phyloP scores from a whole-genome alignment of 2,113 vertebrate species.

The Parotia lawesii region DNA sequence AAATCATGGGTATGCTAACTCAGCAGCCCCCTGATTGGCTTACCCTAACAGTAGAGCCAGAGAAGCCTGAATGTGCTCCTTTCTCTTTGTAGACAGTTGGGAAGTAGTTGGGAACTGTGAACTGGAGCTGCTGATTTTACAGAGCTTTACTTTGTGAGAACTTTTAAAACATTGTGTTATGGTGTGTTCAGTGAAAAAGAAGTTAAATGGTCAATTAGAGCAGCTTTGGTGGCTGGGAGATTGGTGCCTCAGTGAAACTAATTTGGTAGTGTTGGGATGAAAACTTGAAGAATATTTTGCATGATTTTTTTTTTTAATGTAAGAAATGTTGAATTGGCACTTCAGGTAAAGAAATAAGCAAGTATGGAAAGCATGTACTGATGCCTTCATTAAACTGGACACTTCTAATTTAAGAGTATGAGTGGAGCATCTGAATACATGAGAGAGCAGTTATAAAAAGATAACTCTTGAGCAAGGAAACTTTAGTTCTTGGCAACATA shows the following conservation, averaged over 20 bases:
- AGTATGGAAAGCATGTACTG: not conserved
- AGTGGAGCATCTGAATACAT: not conserved
- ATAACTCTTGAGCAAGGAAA: conserved; percentile 4
- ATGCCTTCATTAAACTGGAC: conserved; percentile 7
- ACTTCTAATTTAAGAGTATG: not conserved
- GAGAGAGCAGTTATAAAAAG: conserved; percentile 11
- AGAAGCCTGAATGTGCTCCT: not conserved
- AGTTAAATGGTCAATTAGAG: not conserved
- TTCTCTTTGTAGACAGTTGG: not conserved
- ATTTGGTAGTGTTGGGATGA: not conserved
- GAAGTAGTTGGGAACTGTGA: not conserved
- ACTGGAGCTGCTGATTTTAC: not conserved
- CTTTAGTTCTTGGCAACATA: conserved; percentile 46
- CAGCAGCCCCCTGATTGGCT: not conserved
- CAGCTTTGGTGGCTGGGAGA: not conserved
- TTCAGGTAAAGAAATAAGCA: not conserved
- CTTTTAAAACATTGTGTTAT: not conserved
- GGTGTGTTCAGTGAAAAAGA: not conserved
- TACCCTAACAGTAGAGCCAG: not conserved
- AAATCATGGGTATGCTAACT: not conserved
- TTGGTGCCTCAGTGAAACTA: not conserved
- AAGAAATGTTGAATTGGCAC: not conserved
- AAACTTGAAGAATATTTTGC: not conserved
- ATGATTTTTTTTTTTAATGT: not conserved
- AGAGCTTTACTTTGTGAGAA: not conserved